Evolutionary conservation across 2,797 vertebrate genomes (phyloP), one percentile per base, ranked within the genome.

Genomic region (Amblyopsis hoosieri): DNA sequence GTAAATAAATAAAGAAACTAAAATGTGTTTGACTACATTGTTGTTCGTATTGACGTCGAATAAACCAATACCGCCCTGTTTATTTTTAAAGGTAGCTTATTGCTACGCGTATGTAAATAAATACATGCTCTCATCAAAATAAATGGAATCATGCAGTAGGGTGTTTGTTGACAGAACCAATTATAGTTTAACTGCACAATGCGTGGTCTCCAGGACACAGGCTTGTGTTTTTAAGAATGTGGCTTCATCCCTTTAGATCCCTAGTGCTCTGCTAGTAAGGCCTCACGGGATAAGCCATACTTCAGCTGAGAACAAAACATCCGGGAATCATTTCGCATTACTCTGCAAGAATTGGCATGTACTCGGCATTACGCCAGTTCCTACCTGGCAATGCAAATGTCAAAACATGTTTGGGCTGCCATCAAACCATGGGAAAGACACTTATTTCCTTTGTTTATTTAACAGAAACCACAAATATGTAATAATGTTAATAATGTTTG

Each of bases 391-490:
- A 5, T 2, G 17, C 1, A 9, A 68, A 57, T 42, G 45, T 71
- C 66, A 75, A 73, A 83, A 75, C 75, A 76, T 73, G 63, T 64
- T 62, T 74, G 64, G 29, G 42, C 70, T 63, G 11, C 29, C 62
- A 74, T 76, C 57, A 71, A 56, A 48, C 8, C 10, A 8, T 9
- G 15, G 45, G 65, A 54, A 75, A 33, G 52, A 7, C 1, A 6
- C 23, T 14, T 53, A 53, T 53, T 12, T 12, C 9, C 17, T 29
- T 17, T 53, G 10, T 12, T 52, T 52, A 15, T 15, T 15, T 52
- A 15, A 52, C 14, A 51, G n/a, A 52, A 15, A 17, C 50, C 50
- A 19, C 15, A 17, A 15, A 15, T 52, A 10, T 15, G 50, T 51
- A 51, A 15, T 17, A 9, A n/a, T 12, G 5, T 49, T 49, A n/a